Conservation (phyloP, 1,140 invertebrate genomes). For the Oedothorax gibbosus region DNA sequence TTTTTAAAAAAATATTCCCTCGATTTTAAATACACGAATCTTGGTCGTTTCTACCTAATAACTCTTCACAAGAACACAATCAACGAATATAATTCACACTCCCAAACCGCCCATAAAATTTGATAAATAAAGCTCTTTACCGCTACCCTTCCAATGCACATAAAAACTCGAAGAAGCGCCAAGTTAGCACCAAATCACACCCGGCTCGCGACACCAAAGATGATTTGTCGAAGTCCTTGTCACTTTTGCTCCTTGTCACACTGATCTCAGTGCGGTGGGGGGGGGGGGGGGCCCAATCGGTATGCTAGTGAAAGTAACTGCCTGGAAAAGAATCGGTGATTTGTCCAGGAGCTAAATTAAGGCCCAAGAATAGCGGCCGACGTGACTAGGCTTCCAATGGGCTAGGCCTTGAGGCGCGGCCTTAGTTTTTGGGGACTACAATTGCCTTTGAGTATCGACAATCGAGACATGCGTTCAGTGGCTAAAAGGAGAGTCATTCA, state of each 20-base stretch:
- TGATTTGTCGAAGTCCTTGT: slow-evolving; percentile 52
- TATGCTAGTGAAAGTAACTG: slow-evolving; percentile 58
- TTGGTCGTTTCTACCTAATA: too few species aligned
- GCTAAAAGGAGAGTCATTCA: too few species aligned
- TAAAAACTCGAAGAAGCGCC: not conserved
- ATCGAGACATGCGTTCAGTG: not conserved
- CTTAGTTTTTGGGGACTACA: slow-evolving; percentile 4
- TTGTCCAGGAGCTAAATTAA: slow-evolving; percentile 60
- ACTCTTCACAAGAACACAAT: too few species aligned
- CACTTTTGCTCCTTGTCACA: slow-evolving; percentile 41
- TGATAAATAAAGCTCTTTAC: too few species aligned
- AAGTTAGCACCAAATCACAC: slow-evolving; percentile 25
- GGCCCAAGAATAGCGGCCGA: slow-evolving; percentile 40
- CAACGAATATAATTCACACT: too few species aligned
- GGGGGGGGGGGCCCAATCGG: not conserved
- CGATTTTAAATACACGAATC: too few species aligned
- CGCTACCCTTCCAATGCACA: too few species aligned
- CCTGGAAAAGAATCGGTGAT: slow-evolving; percentile 60
- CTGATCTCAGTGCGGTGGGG: not conserved
- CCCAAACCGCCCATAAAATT: too few species aligned
- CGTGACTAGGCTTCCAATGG: slow-evolving; percentile 39
- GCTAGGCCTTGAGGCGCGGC: not conserved
- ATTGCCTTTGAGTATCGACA: slow-evolving; percentile 41
- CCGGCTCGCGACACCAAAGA: slow-evolving; percentile 18
- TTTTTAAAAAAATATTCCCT: too few species aligned